Evolutionary conservation across 1,140 invertebrate genomes (phyloP), one percentile per base, ranked within the genome.

Genomic region (Probaryconus sp.): DNA sequence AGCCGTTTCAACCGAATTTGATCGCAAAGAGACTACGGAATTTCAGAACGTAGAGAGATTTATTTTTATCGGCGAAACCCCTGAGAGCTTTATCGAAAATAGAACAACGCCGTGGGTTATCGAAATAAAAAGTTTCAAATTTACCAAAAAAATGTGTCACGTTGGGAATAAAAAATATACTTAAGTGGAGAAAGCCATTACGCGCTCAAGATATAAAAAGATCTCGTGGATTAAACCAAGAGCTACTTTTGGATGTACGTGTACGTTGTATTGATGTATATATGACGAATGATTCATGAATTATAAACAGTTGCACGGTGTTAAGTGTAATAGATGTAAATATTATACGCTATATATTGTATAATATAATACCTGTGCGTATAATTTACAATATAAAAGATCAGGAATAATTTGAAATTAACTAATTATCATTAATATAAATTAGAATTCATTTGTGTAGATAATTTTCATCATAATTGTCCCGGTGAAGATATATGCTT

Each of bases 11-110:
- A 42, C 13, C 13, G 35, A 17, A 35, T 24, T 43, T 55, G n/a
- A 24, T 31, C 51, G 28, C 17, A 45, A 47, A 35, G 64, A 70
- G 63, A 47, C 60, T 65, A 30, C 78, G 79, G 79, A 81, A 84
- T 85, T 84, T 84, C 81, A 77, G 77, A 83, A 81, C 77, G 81
- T 55, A 67, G 63, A 77, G 67, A 58, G 48, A 76, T 50, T 81
- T 84, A 84, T 82, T 79, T 81, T 77, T 81, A 79, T 30, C 11
- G 64, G 13, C 60, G 48, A 73, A 67, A 79, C 75, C 76, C 61
- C 63, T 71, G 74, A 79, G 80, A 80, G 77, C 71, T 79, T 76
- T 77, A 70, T 80, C 80, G 48, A 84, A 87, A 87, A 87, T 87
- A 87, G 85, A 85, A 81, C 78, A 48, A 43, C 58, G 51, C 68